Conservation (phyloP, 2,113 vertebrate species). For the Dinomys branickii region DNA sequence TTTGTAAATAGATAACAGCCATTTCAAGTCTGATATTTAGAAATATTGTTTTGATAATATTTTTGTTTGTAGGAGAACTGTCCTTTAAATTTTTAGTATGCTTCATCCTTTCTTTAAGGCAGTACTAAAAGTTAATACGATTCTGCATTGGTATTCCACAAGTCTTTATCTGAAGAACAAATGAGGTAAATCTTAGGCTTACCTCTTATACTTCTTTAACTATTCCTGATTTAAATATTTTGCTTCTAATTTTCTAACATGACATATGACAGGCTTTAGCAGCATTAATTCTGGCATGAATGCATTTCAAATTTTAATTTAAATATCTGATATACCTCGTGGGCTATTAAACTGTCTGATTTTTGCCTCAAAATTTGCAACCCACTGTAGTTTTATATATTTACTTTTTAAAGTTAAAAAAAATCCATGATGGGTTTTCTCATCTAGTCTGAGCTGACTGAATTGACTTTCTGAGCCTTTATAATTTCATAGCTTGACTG, state of each 20-base stretch:
- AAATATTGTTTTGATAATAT: slow-evolving; percentile 26
- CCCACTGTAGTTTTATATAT: slow-evolving; percentile 44
- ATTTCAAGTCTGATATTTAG: slow-evolving; percentile 29
- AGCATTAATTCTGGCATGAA: slow-evolving; percentile 52
- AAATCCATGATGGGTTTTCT: slow-evolving; percentile 24
- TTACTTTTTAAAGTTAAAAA: slow-evolving; percentile 35
- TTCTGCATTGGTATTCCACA: background rate
- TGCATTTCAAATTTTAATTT: slow-evolving; percentile 68
- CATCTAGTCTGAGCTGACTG: background rate
- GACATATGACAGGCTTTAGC: background rate
- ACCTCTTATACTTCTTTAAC: slow-evolving; percentile 39
- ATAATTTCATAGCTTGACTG: background rate
- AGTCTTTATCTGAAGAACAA: slow-evolving; percentile 55
- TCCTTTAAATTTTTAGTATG: slow-evolving; percentile 41
- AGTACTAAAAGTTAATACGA: slow-evolving; percentile 14
- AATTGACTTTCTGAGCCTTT: slow-evolving; percentile 28
- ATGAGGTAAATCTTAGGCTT: slow-evolving; percentile 33
- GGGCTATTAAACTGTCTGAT: background rate
- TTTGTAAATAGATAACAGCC: slow-evolving; percentile 18
- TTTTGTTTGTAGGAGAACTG: slow-evolving; percentile 45
- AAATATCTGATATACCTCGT: slow-evolving; percentile 59
- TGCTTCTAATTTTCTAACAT: slow-evolving; percentile 63
- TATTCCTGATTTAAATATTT: slow-evolving; percentile 53
- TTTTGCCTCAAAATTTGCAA: slow-evolving; percentile 62
- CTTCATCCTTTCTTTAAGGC: background rate